phyloP scores from a whole-genome alignment of 2,113 vertebrate genomes.

The Sitta europaea region DNA sequence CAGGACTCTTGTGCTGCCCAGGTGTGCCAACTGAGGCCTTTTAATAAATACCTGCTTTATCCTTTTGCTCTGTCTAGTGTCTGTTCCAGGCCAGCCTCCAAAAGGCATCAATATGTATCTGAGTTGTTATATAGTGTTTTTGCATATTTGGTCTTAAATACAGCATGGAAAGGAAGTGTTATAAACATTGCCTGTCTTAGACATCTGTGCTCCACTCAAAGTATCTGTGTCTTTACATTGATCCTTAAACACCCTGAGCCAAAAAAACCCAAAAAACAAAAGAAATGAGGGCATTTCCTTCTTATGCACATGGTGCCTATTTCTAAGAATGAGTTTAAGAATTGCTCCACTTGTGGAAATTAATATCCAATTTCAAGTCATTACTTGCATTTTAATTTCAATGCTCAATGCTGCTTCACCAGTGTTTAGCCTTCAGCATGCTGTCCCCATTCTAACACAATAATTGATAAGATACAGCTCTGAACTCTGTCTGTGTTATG shows the following conservation, averaged over 20 bases:
- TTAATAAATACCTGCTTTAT: no score
- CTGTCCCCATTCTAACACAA: neutral
- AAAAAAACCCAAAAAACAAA: neutral
- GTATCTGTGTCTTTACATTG: neutral
- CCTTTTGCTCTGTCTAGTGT: no score
- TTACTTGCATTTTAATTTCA: neutral
- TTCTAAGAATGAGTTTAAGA: neutral
- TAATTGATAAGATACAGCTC: neutral
- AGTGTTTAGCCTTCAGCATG: neutral
- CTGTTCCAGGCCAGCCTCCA: no score
- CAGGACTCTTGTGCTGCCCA: no score
- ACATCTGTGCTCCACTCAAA: neutral
- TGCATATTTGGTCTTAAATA: neutral
- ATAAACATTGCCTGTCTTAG: conserved; percentile 1
- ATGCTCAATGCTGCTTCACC: neutral
- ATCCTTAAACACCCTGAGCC: neutral
- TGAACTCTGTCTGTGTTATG: neutral
- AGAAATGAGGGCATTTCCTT: neutral
- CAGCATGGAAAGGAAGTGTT: neutral
- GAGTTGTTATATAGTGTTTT: neutral
- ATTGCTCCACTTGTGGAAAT: neutral
- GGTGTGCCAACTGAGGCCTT: no score
- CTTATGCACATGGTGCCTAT: neutral
- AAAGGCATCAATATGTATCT: no score
- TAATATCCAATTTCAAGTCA: neutral